Conservation (phyloP, 2,797 vertebrate genomes). For the Eupleurogrammus muticus region DNA sequence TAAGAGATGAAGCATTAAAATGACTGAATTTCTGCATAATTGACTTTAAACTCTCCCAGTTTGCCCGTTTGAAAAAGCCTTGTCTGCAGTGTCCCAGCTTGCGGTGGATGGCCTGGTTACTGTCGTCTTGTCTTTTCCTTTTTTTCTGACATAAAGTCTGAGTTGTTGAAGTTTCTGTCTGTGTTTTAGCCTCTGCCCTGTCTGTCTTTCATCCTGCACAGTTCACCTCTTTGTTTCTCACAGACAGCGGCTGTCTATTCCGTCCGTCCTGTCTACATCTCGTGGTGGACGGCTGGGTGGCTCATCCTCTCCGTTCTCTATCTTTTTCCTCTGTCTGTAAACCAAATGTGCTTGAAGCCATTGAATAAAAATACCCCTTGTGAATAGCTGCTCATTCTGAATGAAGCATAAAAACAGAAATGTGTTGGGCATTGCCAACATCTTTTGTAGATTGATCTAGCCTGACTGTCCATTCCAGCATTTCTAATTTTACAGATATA, state of each 20-base stretch:
- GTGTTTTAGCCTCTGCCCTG: constrained; percentile 23
- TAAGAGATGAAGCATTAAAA: background rate
- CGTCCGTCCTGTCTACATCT: constrained; percentile 16
- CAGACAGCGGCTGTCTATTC: constrained; percentile 40
- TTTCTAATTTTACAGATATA: too few relatives aligned
- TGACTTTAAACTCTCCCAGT: constrained; percentile 14
- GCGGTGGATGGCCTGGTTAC: constrained; percentile 2
- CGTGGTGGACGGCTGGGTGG: constrained; percentile 37
- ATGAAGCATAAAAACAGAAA: too few relatives aligned
- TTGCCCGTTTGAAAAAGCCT: constrained; percentile 41
- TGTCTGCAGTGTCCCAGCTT: constrained; percentile 11
- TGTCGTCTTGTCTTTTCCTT: background rate
- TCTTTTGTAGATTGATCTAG: too few relatives aligned
- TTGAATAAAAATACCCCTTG: background rate
- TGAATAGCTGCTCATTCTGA: too few relatives aligned
- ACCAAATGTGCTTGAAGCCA: background rate
- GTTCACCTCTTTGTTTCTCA: constrained; percentile 44
- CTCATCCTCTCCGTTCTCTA: constrained; percentile 33
- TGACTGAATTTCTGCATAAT: constrained; percentile 37
- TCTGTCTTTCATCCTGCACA: constrained; percentile 46
- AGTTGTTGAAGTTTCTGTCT: constrained; percentile 4
- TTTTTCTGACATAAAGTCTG: background rate
- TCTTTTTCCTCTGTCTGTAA: background rate
- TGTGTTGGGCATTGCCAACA: too few relatives aligned
- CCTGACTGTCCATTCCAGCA: too few relatives aligned